Evolutionary conservation across 1,140 invertebrate species (phyloP), one percentile per base, ranked within the genome.

Genomic region (Zaprionus africanus): DNA sequence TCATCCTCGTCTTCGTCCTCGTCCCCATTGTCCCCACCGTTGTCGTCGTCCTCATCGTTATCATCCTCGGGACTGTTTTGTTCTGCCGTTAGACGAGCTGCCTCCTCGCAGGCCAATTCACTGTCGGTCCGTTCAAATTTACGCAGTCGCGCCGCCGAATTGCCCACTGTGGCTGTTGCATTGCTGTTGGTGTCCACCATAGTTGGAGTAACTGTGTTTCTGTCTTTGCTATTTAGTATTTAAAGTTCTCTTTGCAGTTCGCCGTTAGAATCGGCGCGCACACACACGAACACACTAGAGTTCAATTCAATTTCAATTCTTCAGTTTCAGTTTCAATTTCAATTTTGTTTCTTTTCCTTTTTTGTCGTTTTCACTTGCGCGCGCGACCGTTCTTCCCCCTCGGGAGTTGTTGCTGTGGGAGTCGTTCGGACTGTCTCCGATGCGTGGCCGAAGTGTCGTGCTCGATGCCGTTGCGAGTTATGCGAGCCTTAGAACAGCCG

Each of bases 101-200:
- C 95, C 93, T 97, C 96, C 90, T 96, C 96, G 84, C 95, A 96
- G 81, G 96, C 96, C 79, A 96, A 95, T 93, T 97, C 97, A 90
- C 96, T 97, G 93, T 97, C 97, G 78, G 96, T 97, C 95, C 97
- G 93, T n/a, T 92, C 91, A 65, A 92, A 90, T 74, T 92, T 90
- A n/a, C 91, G 78, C 68, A 92, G 69, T 51, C 91, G 85, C 43
- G 91, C 77, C 34, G 79, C 78, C 17, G 86, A 90, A 49, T 65
- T 73, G 58, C 69, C 69, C 51, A 54, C 67, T 12, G 46, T 60
- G 22, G 56, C 22, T n/a, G 86, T 67, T 12, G 81, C 68, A 63
- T 79, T 84, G 17, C 63, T 76, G 61, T 88, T 82, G 63, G 62
- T 76, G 58, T 77, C 85, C 67, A 76, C 82, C 87, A 87, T 91